Evolutionary conservation across 2,797 vertebrate genomes (phyloP).

Genomic region (Thaleichthys pacificus): DNA sequence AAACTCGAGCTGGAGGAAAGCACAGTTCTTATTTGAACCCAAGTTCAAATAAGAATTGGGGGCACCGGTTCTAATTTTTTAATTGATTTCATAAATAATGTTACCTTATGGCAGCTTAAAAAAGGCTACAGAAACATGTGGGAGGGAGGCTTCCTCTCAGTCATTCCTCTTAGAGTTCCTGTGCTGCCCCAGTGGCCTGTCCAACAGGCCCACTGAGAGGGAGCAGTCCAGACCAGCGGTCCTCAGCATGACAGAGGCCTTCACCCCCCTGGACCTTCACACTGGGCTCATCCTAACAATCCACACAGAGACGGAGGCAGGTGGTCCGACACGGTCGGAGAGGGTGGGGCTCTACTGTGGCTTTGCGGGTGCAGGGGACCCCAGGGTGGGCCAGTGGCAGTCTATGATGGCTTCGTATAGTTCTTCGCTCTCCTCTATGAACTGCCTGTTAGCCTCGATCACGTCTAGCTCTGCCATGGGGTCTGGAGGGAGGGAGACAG

Average conservation of each 20-base stretch:
- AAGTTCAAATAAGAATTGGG: too few relatives aligned
- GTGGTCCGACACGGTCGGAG: not conserved
- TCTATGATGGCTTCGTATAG: conserved; percentile 84
- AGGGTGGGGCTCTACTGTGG: not conserved
- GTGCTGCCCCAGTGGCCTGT: not conserved
- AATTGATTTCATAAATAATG: too few relatives aligned
- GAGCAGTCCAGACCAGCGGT: not conserved
- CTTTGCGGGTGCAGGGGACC: conserved; percentile 44
- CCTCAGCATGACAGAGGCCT: not conserved
- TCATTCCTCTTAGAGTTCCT: conserved; percentile 4
- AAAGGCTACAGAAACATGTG: not conserved
- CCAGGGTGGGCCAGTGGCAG: conserved; percentile 85
- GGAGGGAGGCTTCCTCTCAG: not conserved
- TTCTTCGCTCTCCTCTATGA: conserved; percentile 86
- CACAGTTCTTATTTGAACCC: too few relatives aligned
- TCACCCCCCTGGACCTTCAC: conserved; percentile 3
- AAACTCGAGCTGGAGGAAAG: too few relatives aligned
- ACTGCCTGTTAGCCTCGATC: conserved; percentile 80
- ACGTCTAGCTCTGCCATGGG: conserved; percentile 77
- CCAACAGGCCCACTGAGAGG: not conserved
- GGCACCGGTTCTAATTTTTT: too few relatives aligned
- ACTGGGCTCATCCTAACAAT: conserved; percentile 2
- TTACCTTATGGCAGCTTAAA: not conserved
- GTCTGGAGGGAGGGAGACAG: conserved; percentile 58
- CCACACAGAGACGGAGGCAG: not conserved